These are phyloP conservation scores for Solea senegalensis DNA, from an alignment of 2,113 vertebrate species.

Conservation along the genomic window DNA sequence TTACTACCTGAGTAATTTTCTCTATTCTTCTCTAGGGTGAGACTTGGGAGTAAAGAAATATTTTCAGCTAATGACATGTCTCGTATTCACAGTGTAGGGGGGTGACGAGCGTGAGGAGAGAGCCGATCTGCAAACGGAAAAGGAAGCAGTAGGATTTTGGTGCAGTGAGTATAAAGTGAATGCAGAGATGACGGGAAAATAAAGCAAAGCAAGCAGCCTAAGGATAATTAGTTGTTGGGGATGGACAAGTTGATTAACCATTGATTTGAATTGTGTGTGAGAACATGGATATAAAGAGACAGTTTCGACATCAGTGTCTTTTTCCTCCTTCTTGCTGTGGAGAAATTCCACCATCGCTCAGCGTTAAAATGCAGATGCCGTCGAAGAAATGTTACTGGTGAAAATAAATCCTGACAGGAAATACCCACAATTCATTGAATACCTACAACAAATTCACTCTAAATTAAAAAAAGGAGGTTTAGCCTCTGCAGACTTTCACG, in stretches of 20 bases:
- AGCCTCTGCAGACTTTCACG: slow-evolving; percentile 18
- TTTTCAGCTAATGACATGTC: slow-evolving; percentile 50
- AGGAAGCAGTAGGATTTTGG: slow-evolving; percentile 41
- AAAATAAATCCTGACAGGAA: slow-evolving; percentile 40
- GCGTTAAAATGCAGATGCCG: slow-evolving; percentile 34
- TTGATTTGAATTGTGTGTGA: slow-evolving; percentile 36
- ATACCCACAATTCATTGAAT: slow-evolving; percentile 37
- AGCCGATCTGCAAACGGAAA: slow-evolving; percentile 31
- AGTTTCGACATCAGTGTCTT: slow-evolving; percentile 11
- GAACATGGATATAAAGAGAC: slow-evolving; percentile 27
- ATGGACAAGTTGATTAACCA: slow-evolving; percentile 37
- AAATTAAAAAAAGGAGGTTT: slow-evolving; percentile 24
- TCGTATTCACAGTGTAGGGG: slow-evolving; percentile 70
- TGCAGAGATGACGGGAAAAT: slow-evolving; percentile 36
- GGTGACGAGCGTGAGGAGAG: slow-evolving; percentile 46
- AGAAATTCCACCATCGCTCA: slow-evolving; percentile 17
- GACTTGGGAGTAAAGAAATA: slow-evolving; percentile 15
- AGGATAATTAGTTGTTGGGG: slow-evolving; percentile 33
- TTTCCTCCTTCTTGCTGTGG: slow-evolving; percentile 29
- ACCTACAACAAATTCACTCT: slow-evolving; percentile 28
- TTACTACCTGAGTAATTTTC: slow-evolving; percentile 83
- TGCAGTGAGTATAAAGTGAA: too few species aligned
- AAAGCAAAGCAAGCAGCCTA: slow-evolving; percentile 14
- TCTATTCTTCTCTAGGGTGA: slow-evolving; percentile 57
- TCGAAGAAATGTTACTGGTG: slow-evolving; percentile 29